These are phyloP conservation scores for Telenomus remus DNA, from an alignment of 1,140 invertebrate genomes.

Conservation along the genomic window DNA sequence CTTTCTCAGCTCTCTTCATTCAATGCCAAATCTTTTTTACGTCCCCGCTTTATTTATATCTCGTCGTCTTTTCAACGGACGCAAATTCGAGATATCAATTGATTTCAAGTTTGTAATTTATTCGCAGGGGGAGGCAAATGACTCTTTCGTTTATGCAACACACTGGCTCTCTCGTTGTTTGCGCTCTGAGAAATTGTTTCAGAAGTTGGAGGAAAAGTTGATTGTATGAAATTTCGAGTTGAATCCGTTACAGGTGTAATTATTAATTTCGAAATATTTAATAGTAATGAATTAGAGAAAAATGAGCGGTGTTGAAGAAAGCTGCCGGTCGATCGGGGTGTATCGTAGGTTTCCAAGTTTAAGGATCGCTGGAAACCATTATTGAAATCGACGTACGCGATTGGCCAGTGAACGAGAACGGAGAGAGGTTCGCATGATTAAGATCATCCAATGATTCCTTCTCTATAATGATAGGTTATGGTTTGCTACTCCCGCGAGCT, in stretches of 20 bases:
- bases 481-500: slow-evolving; percentile 61
- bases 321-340: slow-evolving; percentile 33
- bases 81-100: no score
- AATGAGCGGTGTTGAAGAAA: slow-evolving; percentile 49
- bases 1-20: slow-evolving; percentile 13
- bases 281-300: slow-evolving; percentile 54
- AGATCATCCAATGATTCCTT: slow-evolving; percentile 77
- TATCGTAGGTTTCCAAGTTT: slow-evolving; percentile 59
- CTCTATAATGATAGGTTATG: slow-evolving; percentile 76
- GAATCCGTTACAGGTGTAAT: slow-evolving; percentile 41
- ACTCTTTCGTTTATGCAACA: slow-evolving; percentile 12
- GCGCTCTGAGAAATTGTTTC: slow-evolving; percentile 45
- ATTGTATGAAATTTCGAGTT: slow-evolving; percentile 49
- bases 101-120: no score
- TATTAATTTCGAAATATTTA: slow-evolving; percentile 55
- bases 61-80: no score
- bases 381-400: slow-evolving; percentile 69
- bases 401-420: slow-evolving; percentile 71
- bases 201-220: slow-evolving; percentile 35
- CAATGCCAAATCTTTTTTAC: slow-evolving; percentile 10
- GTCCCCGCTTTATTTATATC: not conserved
- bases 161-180: slow-evolving; percentile 30
- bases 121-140: no score
- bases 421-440: slow-evolving; percentile 75
- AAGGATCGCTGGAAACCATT: slow-evolving; percentile 69